Percentiles rank a stretch among this genome's conserved stretches.
These are phyloP conservation scores for Cyprinodon diabolis DNA, from an alignment of 2,797 vertebrate species.

Conservation along the genomic window DNA sequence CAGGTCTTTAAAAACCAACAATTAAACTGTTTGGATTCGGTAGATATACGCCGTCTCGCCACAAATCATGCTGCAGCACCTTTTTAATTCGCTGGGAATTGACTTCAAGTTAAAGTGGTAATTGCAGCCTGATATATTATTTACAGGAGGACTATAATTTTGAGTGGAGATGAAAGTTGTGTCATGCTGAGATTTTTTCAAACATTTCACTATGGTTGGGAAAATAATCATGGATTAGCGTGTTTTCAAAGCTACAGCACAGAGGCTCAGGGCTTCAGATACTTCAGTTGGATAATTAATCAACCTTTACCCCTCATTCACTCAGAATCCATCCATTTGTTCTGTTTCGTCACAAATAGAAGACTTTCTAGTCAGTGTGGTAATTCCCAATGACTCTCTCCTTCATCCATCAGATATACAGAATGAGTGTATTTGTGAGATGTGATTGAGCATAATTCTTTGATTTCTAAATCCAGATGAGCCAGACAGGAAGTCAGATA, in stretches of 20 bases:
- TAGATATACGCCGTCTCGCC: conserved; percentile 50
- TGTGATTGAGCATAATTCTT: no score
- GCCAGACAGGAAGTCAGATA: no score
- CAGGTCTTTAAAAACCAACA: conserved; percentile 69
- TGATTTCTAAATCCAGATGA: no score
- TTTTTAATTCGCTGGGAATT: conserved; percentile 58
- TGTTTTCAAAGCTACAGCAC: conserved; percentile 9
- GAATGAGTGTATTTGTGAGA: no score
- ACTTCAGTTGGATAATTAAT: conserved; percentile 20
- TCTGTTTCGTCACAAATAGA: no score
- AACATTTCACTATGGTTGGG: conserved; percentile 11
- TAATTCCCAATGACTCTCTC: no score
- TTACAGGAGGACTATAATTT: conserved; percentile 55
- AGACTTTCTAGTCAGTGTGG: no score
- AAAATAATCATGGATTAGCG: conserved; percentile 42
- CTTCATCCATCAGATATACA: no score
- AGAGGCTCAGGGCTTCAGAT: conserved; percentile 10
- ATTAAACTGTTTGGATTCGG: conserved; percentile 65
- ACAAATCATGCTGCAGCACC: conserved; percentile 68
- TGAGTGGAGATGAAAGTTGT: conserved; percentile 37
- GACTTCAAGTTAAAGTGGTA: conserved; percentile 57
- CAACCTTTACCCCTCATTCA: neutral
- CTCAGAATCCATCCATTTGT: no score
- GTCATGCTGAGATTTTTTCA: conserved; percentile 18
- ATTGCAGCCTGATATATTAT: conserved; percentile 58